phyloP scores from a whole-genome alignment of 1,140 invertebrate species.

The Caerostris darwini region DNA sequence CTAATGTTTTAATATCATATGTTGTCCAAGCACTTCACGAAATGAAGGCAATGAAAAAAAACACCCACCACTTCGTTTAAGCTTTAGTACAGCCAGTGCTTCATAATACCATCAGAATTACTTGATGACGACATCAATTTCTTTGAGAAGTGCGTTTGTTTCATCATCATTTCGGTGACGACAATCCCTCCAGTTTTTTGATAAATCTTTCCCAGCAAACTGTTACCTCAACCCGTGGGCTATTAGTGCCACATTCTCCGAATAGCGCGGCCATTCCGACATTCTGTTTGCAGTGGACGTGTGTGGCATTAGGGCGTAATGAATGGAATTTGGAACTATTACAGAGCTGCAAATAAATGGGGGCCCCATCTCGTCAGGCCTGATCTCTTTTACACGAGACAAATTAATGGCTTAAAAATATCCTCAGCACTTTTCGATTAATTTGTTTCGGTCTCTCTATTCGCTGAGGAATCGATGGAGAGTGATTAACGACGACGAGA shows the following conservation, averaged over 20 bases:
- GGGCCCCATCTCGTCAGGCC: background rate
- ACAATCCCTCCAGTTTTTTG: background rate
- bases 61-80: too few species aligned
- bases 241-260: slow-evolving; percentile 36
- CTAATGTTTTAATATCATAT: too few species aligned
- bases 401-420: slow-evolving; percentile 72
- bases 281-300: background rate
- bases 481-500: slow-evolving; percentile 40
- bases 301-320: slow-evolving; percentile 25
- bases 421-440: slow-evolving; percentile 50
- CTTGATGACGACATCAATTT: background rate
- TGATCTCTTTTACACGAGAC: slow-evolving; percentile 58
- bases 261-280: slow-evolving; percentile 43
- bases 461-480: slow-evolving; percentile 3
- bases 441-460: slow-evolving; percentile 54
- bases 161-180: slow-evolving; percentile 10
- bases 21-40: too few species aligned
- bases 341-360: slow-evolving; percentile 25
- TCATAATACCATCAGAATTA: background rate
- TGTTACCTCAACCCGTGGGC: slow-evolving; percentile 15
- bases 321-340: slow-evolving; percentile 46
- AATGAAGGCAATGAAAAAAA: too few species aligned
- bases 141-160: background rate
- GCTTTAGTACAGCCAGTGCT: too few species aligned
- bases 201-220: slow-evolving; percentile 25